Percentiles rank a stretch among this genome's conserved stretches.
These are phyloP conservation scores for Epizoanthus ramosus DNA, from an alignment of 92 coral and sea anemone genomes.

Conservation along the genomic window DNA sequence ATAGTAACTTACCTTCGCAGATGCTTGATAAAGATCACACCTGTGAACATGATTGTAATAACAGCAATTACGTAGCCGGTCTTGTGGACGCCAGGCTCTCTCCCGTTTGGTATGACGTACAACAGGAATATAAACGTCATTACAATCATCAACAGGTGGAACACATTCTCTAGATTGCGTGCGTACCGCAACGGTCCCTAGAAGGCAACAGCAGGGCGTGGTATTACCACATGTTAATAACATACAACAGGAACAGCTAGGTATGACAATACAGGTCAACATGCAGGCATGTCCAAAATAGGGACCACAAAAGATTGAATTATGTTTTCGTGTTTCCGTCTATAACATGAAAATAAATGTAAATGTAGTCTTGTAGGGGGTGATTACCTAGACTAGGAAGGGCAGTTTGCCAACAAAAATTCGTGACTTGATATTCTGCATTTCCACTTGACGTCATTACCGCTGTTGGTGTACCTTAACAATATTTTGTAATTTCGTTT, in stretches of 20 bases:
- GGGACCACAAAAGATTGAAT: no score
- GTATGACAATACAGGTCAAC: no score
- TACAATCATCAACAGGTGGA: slow-evolving; percentile 42
- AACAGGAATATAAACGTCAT: slow-evolving; percentile 44
- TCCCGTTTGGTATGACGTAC: slow-evolving; percentile 56
- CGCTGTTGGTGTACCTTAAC: no score
- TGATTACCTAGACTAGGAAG: no score
- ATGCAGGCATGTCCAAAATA: no score
- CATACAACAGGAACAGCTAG: no score
- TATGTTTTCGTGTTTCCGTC: no score
- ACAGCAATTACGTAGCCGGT: slow-evolving; percentile 45
- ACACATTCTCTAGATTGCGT: slow-evolving; percentile 48
- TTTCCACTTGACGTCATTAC: not conserved
- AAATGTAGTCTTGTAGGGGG: no score
- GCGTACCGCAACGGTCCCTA: slow-evolving; percentile 48
- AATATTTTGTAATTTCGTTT: no score
- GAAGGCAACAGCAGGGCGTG: not conserved
- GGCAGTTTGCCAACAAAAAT: not conserved
- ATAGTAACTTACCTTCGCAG: slow-evolving; percentile 28
- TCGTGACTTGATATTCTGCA: not conserved
- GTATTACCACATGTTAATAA: no score
- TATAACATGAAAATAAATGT: no score
- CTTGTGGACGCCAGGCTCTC: slow-evolving; percentile 7
- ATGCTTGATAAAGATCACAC: slow-evolving; percentile 55
- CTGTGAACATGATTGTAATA: slow-evolving; percentile 31